phyloP scores from a whole-genome alignment of 1,140 invertebrate genomes.

The Drosophila kanapiae region DNA sequence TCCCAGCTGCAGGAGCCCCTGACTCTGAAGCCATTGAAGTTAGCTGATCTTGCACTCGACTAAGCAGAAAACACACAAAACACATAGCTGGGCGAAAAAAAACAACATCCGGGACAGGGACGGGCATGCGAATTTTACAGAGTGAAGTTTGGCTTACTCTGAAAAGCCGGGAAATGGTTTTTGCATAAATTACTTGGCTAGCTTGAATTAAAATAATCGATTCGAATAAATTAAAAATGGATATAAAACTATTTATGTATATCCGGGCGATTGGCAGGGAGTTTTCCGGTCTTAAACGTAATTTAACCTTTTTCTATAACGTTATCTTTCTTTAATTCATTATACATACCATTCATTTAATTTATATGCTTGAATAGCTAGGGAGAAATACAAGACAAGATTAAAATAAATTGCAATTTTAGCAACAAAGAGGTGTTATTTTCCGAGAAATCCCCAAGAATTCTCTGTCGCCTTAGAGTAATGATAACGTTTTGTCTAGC shows the following conservation, averaged over 20 bases:
- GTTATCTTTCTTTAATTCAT: not conserved
- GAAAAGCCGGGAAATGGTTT: conserved; percentile 1
- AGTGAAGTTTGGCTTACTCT: conserved; percentile 21
- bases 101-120: conserved; percentile 14
- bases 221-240: conserved; percentile 1
- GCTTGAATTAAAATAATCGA: conserved; percentile 5
- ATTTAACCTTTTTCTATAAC: not conserved
- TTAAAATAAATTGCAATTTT: conserved; percentile 14
- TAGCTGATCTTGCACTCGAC: conserved; percentile 78
- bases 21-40: conserved; percentile 49
- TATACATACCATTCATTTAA: too few relatives aligned
- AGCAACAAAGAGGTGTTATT: conserved; percentile 2
- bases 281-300: not conserved
- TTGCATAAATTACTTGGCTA: conserved; percentile 6
- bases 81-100: conserved; percentile 39
- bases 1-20: conserved; percentile 30
- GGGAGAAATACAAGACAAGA: not conserved
- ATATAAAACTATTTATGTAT: conserved; percentile 2
- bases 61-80: conserved; percentile 65
- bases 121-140: conserved; percentile 1
- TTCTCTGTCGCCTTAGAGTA: not conserved
- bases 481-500: conserved; percentile 13
- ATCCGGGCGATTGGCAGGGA: not conserved
- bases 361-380: too few relatives aligned
- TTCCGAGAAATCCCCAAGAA: not conserved